Base-by-base conservation (phyloP, 1,140 invertebrate species). In the Trachelipus rathkii region DNA sequence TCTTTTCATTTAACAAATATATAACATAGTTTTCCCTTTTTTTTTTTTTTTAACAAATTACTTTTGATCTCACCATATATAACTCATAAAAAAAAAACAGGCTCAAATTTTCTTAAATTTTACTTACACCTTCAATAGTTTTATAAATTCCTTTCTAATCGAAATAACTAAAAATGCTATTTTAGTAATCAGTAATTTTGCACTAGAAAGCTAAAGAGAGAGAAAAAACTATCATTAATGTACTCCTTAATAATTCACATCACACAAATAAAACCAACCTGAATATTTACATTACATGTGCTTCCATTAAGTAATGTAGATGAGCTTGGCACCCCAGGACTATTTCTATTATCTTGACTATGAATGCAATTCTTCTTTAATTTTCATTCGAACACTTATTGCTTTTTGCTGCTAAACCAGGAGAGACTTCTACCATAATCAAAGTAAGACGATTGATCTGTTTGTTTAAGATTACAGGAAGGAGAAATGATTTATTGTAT, bases 371-470 rank as follows among this genome's bases (percentile, higher is more conserved):
- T 89, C 89, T 78, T 86, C 87, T 77, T 90, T 88, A 87, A 83
- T 91, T 92, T 84, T 96, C 93, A 87, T 93, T 92, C 81, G 89
- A 79, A 95, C 88, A 11, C 90, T 92, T 13, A 85, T 78, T 95
- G 93, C 23, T n/a, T n/a, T 94, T 85, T 85, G 95, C 95, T 86
- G 95, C 92, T 82, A 89, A 87, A 83, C 91, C n/a, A n/a, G 90
- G 43, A 96, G 84, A 46, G 89, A 88, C 81, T 92, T n/a, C n/a
- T 91, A 15, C 90, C 89, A 87, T 88, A 91, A 82, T 96, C 94
- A 87, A 95, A 94, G 13, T n/a, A n/a, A 95, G 85, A 78, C 91
- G 90, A 85, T 93, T 95, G 85, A n/a, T 96, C 94, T 96, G 86
- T 33, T 33, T 6, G 6, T 33, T 33, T n/a, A n/a, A n/a, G n/a